Evolutionary conservation across 2,113 vertebrate species (phyloP).

Genomic region (Platichthys flesus): DNA sequence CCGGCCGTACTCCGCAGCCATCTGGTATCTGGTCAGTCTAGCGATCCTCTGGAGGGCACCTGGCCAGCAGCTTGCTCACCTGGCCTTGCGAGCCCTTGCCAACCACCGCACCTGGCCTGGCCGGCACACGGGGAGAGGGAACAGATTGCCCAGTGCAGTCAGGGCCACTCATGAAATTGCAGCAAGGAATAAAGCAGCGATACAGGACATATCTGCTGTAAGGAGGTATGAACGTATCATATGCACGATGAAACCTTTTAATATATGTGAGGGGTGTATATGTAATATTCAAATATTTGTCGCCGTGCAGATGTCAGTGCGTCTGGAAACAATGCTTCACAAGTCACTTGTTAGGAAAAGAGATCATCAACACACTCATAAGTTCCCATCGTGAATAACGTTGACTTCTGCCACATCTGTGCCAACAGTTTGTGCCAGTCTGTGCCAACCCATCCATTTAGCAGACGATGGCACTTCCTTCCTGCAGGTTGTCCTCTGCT

Average conservation of each 20-base stretch:
- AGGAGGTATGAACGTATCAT: neutral
- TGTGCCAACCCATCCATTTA: slow-evolving; percentile 68
- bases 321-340: neutral
- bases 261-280: neutral
- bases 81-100: slow-evolving; percentile 66
- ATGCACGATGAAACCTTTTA: neutral
- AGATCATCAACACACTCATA: slow-evolving; percentile 14
- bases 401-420: slow-evolving; percentile 50
- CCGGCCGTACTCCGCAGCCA: slow-evolving; percentile 64
- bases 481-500: slow-evolving; percentile 74
- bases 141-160: slow-evolving; percentile 56
- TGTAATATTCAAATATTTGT: neutral
- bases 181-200: slow-evolving; percentile 26
- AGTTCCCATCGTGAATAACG: slow-evolving; percentile 43
- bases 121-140: slow-evolving; percentile 29
- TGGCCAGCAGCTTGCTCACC: slow-evolving; percentile 79
- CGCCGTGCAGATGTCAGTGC: neutral
- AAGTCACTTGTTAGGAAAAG: neutral
- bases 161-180: slow-evolving; percentile 29
- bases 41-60: slow-evolving; percentile 71
- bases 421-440: slow-evolving; percentile 53
- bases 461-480: slow-evolving; percentile 66
- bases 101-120: slow-evolving; percentile 71
- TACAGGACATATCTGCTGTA: slow-evolving; percentile 1
- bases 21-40: slow-evolving; percentile 77